Percentiles rank a stretch among this genome's conserved stretches.
These are phyloP conservation scores for Tilapia sparmanii DNA, from an alignment of 2,113 vertebrate species.

Conservation along the genomic window DNA sequence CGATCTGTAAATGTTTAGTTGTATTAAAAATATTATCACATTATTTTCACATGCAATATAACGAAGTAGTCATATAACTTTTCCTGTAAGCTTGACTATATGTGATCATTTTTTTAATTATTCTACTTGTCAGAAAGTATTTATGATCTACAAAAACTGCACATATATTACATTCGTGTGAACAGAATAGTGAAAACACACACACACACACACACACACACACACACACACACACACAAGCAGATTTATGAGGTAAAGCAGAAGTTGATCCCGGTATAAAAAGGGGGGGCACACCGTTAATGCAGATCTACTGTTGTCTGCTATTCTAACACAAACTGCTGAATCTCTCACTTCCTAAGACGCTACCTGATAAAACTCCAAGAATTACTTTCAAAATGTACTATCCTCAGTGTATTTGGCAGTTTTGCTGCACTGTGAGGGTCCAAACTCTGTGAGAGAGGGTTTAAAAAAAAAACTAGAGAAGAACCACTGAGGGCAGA, in stretches of 20 bases:
- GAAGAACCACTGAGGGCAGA: background rate
- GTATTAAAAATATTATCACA: background rate
- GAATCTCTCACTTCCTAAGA: background rate
- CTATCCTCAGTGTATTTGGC: background rate
- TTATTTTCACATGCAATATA: background rate
- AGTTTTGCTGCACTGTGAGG: background rate
- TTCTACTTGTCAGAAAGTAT: background rate
- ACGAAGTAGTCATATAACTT: background rate
- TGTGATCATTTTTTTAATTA: background rate
- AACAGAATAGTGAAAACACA: background rate
- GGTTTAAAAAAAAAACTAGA: background rate
- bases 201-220: background rate
- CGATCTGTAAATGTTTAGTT: background rate
- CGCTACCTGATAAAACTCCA: background rate
- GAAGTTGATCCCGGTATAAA: background rate
- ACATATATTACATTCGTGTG: background rate
- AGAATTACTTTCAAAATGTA: background rate
- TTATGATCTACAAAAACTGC: background rate
- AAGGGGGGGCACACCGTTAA: background rate
- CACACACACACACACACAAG: fast-evolving
- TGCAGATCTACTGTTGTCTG: background rate
- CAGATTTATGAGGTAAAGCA: background rate
- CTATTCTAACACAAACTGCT: background rate
- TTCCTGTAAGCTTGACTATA: background rate
- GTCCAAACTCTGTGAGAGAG: background rate